Conservation (phyloP, 2,113 vertebrate species). For the Aramus guarauna region DNA sequence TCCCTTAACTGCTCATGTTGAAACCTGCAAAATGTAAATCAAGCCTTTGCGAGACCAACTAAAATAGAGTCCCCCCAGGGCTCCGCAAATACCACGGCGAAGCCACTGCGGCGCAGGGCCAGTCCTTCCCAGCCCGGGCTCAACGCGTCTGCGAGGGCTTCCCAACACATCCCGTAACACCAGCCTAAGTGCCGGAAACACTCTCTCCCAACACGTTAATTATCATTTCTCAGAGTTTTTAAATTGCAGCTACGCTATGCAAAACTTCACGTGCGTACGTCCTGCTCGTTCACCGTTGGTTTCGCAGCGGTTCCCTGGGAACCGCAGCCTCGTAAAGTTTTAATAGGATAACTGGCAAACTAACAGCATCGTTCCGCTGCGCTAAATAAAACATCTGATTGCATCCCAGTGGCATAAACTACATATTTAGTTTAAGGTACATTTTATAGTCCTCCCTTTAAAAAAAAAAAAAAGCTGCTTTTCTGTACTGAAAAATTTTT, state of each 20-base stretch:
- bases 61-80: constrained; percentile 77
- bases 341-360: background rate
- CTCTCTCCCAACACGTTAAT: background rate
- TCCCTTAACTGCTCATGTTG: constrained; percentile 55
- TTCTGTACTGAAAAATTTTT: background rate
- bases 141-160: background rate
- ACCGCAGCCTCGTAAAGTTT: background rate
- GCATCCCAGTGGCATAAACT: background rate
- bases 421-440: background rate
- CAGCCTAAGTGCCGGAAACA: background rate
- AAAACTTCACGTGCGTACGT: rapidly evolving
- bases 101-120: constrained; percentile 5
- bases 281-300: background rate
- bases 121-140: background rate
- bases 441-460: background rate
- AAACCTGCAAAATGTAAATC: constrained; percentile 77
- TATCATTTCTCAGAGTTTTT: background rate
- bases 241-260: background rate
- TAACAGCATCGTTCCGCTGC: background rate
- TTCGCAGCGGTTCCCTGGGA: background rate
- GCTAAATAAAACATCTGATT: background rate
- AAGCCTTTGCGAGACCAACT: constrained; percentile 67
- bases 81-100: constrained; percentile 70
- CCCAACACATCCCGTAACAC: background rate
- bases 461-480: background rate